Base-by-base conservation (phyloP, 2,113 vertebrate species). In the Bombycilla garrulus region DNA sequence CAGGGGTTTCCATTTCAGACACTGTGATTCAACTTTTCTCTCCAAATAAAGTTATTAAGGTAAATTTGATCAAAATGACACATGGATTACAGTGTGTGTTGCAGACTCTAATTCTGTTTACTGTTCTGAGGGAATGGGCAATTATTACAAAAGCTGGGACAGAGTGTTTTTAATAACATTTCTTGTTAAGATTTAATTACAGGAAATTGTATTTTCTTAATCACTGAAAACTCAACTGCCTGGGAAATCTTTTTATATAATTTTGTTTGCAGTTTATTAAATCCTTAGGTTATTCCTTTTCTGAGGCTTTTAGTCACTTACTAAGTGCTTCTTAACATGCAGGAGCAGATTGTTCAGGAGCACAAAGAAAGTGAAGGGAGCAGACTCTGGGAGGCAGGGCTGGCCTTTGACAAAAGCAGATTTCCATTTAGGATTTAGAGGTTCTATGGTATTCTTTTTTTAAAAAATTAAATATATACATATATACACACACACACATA, bases 131-230 rank as follows among this genome's bases (percentile, higher is more conserved):
- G 97, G 97, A 98, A 97, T 96, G 96, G 94, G 97, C 97, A 98
- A 98, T 98, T 98, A 98, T 98, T 98, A 98, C 97, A 97, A 97
- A 98, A 98, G 97, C 97, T 5, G 62, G 98, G 97, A 98, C 97
- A 97, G 98, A 98, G 98, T 97, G 97, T 98, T 98, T 98, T 98
- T 98, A 98, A 98, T 98, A 98, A 98, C 97, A 98, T 98, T 98
- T 98, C 98, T 98, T 98, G 98, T 98, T 98, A 98, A 98, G 98
- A 98, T 98, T 98, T 98, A 98, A 98, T 98, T 98, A 98, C 94
- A 98, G 97, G 97, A 98, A 98, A 98, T 98, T 98, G 97, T 98
- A 97, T 98, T 98, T 98, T 98, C 98, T 98, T 98, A 98, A 98
- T 98, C 98, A 98, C 97, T 98, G 98, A 97, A 98, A 98, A 98